Evolutionary conservation across 2,888 invertebrate genomes (phyloP).

Genomic region (Tetragnatha montana): DNA sequence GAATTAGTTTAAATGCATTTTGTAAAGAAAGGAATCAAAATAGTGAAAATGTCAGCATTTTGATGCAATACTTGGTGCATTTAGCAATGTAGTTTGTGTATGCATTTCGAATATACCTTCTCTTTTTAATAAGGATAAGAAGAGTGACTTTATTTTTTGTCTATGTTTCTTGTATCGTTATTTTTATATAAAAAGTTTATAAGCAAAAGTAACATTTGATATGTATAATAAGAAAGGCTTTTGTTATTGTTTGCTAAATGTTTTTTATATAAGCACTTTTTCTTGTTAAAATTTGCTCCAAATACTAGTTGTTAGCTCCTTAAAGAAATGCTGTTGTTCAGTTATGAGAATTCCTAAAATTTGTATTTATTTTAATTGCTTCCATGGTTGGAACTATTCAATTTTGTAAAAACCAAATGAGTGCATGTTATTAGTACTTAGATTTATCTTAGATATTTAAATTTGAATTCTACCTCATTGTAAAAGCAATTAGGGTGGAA

Average conservation of each 20-base stretch:
- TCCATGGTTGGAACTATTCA: conserved; percentile 22
- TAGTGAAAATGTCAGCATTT: conserved; percentile 37
- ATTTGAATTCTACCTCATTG: conserved; percentile 50
- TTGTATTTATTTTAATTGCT: conserved; percentile 51
- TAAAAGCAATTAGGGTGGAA: conserved; percentile 7
- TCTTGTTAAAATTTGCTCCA: conserved; percentile 48
- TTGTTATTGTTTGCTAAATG: conserved; percentile 69
- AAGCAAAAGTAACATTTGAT: conserved; percentile 58
- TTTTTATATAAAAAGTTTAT: conserved; percentile 69
- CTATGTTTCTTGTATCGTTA: conserved; percentile 65
- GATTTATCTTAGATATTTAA: conserved; percentile 45
- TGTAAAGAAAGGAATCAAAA: conserved; percentile 16
- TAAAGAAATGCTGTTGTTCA: conserved; percentile 48
- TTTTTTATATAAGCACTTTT: conserved; percentile 67
- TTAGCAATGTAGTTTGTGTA: conserved; percentile 30
- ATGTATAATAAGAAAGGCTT: conserved; percentile 62
- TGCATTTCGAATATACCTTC: conserved; percentile 52
- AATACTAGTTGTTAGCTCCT: conserved; percentile 43
- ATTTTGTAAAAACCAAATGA: background rate
- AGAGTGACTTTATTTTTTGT: conserved; percentile 59
- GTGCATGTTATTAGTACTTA: conserved; percentile 56
- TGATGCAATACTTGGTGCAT: conserved; percentile 45
- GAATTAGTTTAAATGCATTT: conserved; percentile 15
- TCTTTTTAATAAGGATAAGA: conserved; percentile 31
- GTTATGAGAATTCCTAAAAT: conserved; percentile 34